Evolutionary conservation across 2,888 invertebrate genomes (phyloP), one percentile per base, ranked within the genome.

Genomic region (Hyposoter dolosus): DNA sequence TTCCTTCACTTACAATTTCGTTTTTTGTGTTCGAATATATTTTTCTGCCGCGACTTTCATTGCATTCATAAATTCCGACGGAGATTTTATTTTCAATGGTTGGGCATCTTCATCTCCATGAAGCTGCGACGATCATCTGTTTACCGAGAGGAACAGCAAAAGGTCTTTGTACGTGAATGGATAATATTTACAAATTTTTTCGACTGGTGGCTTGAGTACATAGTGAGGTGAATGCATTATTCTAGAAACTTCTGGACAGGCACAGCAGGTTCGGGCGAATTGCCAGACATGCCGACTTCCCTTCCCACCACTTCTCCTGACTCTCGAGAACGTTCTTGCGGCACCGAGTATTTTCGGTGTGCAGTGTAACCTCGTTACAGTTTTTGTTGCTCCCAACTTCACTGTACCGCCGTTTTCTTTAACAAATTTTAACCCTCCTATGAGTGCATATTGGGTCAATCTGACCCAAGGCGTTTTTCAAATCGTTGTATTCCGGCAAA

Each of bases 301-400:
- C 63, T 17, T 9, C 43, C 15, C 53, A 15, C 10, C n/a, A 19
- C 74, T 45, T 35, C 35, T 1, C 56, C 50, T 35, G 7, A 47
- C 69, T 74, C 28, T 7, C 66, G 40, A 66, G 66, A 74, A 81
- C 43, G 19, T 81, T 74, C 53, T 47, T 65, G 65, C 12, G 50
- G 40, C 23, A 40, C 47, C 63, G 32, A 47, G 47, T 69, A 82
- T 82, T 82, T 82, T 82, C 45, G 47, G 17, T 69, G 19, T 28
- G 23, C 45, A 45, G 43, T 28, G 45, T 28, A 69, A 47, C 23
- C 69, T 69, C 69, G 45, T 69, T 66, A 47, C 28, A 47, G 28
- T 15, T 69, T 56, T 56, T 28, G 43, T 45, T 28, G 28, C 69
- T 28, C 28, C 15, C 43, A 69, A 45, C 15, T 69, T 56, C 56